Percentiles rank a stretch among this genome's conserved stretches.
Evolutionary conservation across 1,140 invertebrate species (phyloP).

Genomic region (Orchesella cincta): DNA sequence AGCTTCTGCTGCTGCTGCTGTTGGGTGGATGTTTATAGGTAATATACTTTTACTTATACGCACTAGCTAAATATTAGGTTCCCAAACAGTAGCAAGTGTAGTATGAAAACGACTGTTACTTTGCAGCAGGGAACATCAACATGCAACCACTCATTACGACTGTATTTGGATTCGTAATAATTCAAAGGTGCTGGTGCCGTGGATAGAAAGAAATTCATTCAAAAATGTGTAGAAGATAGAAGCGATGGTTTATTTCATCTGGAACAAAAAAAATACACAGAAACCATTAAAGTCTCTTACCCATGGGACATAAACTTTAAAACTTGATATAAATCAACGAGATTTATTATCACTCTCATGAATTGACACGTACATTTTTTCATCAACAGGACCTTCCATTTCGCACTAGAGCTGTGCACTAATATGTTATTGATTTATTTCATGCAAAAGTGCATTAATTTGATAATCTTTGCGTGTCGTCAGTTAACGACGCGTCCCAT

Average conservation of each 20-base stretch:
- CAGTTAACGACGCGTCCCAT: not conserved
- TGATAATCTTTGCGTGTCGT: not conserved
- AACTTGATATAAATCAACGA: conserved; percentile 6
- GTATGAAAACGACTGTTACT: no score
- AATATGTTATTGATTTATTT: no score
- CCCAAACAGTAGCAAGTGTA: no score
- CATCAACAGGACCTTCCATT: not conserved
- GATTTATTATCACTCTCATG: not conserved
- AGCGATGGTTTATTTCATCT: not conserved
- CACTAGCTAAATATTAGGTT: no score
- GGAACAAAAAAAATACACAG: not conserved
- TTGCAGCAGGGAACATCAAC: no score
- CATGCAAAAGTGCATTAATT: not conserved
- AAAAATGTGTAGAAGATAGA: no score
- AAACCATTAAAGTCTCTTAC: not conserved
- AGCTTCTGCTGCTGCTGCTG: no score
- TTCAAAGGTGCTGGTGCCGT: not conserved
- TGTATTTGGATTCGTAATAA: not conserved
- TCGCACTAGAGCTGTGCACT: no score
- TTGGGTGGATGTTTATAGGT: no score
- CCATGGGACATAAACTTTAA: not conserved
- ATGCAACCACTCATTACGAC: not conserved
- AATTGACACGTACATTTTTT: not conserved
- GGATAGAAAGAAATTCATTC: not conserved
- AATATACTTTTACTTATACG: no score